Conservation (phyloP, 2,113 vertebrate species). For the Corvus cornix region DNA sequence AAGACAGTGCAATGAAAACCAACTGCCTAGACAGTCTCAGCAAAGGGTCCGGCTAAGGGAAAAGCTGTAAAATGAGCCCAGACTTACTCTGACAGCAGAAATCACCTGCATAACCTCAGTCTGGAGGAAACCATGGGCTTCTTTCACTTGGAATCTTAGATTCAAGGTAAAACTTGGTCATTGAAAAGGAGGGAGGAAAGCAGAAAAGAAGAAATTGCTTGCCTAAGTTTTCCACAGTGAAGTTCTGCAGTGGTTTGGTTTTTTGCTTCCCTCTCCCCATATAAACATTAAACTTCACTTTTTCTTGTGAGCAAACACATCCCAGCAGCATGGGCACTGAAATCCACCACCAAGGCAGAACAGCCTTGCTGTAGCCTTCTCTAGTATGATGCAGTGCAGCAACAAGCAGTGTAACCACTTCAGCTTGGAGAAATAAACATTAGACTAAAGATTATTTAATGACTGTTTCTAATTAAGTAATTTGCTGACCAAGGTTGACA, state of each 20-base stretch:
- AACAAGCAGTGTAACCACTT: neutral
- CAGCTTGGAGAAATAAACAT: conserved; percentile 40
- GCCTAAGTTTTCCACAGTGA: neutral
- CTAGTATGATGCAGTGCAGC: neutral
- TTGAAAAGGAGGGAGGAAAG: neutral
- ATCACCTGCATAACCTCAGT: neutral
- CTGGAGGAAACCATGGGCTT: neutral
- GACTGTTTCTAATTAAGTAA: neutral
- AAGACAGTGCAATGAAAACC: accelerated
- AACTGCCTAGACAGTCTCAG: neutral
- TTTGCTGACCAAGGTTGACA: neutral
- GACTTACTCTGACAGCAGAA: neutral
- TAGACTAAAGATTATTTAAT: conserved; percentile 7
- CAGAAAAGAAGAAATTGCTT: neutral
- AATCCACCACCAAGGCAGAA: neutral
- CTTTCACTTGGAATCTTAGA: neutral
- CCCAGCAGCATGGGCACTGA: neutral
- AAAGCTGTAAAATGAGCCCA: neutral
- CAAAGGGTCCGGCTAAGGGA: neutral
- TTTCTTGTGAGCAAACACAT: neutral
- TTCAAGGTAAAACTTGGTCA: neutral
- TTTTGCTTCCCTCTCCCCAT: neutral
- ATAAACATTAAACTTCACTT: neutral
- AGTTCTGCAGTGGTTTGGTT: neutral
- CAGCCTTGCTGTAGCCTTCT: neutral